Base-by-base conservation (phyloP, 2,797 vertebrate species). In the Nyctibius grandis region DNA sequence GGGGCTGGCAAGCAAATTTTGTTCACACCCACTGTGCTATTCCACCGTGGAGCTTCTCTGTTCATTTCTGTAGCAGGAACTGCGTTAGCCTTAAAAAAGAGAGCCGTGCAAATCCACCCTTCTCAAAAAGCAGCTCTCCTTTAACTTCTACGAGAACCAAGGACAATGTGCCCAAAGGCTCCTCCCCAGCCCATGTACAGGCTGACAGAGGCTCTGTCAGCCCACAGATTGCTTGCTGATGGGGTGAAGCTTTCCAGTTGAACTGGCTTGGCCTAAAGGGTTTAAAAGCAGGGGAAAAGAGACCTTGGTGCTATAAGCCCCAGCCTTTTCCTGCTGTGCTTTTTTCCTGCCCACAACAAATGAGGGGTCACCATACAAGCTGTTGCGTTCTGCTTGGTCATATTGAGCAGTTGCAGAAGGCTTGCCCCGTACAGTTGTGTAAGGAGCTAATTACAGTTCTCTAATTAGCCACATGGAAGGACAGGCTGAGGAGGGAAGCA, bases 361-460 rank as follows among this genome's bases (percentile, higher is more conserved):
- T 48, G 18, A 84, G 10, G 12, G 59, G 61, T 85, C 92, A 88
- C 16, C 45, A 63, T 34, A 88, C 88, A 95, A 94, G 59, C 93
- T 96, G 83, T 34, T 84, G 48, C 9, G 19, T 84, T 92, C 82
- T 92, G 69, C 67, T 95, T 64, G 67, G 54, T 83, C 72, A 88
- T 65, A 85, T 6, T 61, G 72, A 93, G 85, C 72, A 88, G 72
- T 3, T 89, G 33, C 73, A 79, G 47, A 79, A 86, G 53, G 36
- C 28, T 63, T 70, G 33, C 40, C 50, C 89, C 44, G 25, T 69
- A 76, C n/a, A 93, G 57, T 70, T 90, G 69, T 76, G 59, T 51
- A 70, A 88, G 79, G n/a, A 88, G 59, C 61, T 96, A 91, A 93
- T 94, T 86, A 91, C 34, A 57, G 33, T 36, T 78, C 69, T 65